A percentile compares a stretch with the other conserved stretches of the same genome.
Evolutionary conservation across 2,797 vertebrate genomes (phyloP).

Genomic region (Uromys caudimaculatus): DNA sequence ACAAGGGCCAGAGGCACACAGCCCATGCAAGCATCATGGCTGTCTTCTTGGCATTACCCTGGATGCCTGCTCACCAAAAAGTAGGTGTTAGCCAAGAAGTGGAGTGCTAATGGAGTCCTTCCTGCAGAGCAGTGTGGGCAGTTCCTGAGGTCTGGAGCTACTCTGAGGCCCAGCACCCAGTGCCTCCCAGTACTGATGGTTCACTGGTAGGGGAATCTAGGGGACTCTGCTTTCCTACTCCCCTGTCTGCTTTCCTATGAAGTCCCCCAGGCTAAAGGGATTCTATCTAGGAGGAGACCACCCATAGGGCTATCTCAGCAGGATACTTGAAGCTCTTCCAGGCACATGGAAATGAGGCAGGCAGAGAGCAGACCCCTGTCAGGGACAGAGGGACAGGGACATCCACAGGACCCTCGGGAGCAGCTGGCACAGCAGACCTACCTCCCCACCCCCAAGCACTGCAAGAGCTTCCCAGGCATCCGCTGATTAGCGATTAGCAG

Average conservation of each 20-base stretch:
- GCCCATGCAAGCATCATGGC: rapidly evolving
- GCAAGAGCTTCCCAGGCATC: slow-evolving; percentile 58
- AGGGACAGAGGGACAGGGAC: background rate
- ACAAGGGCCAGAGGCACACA: too few relatives aligned
- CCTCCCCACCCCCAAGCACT: slow-evolving; percentile 8
- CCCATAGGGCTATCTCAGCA: background rate
- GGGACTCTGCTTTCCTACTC: background rate
- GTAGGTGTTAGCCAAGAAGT: background rate
- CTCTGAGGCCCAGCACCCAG: background rate
- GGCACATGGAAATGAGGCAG: background rate
- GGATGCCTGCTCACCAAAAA: background rate
- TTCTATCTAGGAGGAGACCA: background rate
- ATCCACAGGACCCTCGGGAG: background rate
- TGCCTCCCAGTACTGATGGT: background rate
- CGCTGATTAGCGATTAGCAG: slow-evolving; percentile 79
- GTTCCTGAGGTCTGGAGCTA: background rate
- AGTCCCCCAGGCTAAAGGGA: background rate
- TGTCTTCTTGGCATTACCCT: background rate
- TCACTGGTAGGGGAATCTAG: background rate
- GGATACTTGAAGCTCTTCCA: background rate
- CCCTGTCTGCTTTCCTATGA: background rate
- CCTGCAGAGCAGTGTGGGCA: background rate
- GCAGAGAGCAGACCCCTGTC: background rate
- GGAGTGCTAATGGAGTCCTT: background rate
- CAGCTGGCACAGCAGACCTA: background rate